Evolutionary conservation across 2,113 vertebrate species (phyloP).

Genomic region (Jaculus jaculus): DNA sequence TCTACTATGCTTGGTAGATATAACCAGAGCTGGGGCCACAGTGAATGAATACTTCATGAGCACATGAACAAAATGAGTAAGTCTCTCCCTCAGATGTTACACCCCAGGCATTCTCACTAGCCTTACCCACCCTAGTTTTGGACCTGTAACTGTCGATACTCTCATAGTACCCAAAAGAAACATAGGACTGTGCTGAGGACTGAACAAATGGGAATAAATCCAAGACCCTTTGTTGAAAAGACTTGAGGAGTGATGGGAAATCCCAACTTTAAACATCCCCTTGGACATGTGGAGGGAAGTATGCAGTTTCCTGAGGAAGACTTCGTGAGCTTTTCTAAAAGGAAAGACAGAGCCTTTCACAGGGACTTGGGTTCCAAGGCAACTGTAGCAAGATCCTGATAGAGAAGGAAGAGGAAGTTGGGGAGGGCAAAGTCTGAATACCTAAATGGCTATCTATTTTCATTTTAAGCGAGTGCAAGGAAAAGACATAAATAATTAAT

Average conservation of each 20-base stretch:
- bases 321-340: constrained; percentile 13
- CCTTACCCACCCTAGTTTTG: background rate
- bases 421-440: background rate
- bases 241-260: constrained; percentile 14
- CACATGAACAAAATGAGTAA: background rate
- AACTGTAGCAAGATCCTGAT: constrained; percentile 32
- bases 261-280: background rate
- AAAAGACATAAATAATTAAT: constrained; percentile 64
- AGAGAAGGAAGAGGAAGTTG: background rate
- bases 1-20: background rate
- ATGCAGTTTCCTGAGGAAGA: constrained; percentile 54
- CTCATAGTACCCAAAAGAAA: background rate
- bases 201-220: background rate
- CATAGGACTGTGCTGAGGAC: background rate
- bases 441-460: constrained; percentile 52
- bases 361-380: constrained; percentile 25
- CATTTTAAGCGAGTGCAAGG: constrained; percentile 64
- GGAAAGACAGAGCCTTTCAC: constrained; percentile 41
- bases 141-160: background rate
- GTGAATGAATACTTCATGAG: background rate
- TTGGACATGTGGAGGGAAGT: background rate
- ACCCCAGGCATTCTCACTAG: background rate
- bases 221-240: constrained; percentile 1
- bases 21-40: background rate
- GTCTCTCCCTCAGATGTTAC: background rate